These are phyloP conservation scores for Microcebus murinus DNA, from an alignment of 2,113 vertebrate genomes.

Conservation along the genomic window DNA sequence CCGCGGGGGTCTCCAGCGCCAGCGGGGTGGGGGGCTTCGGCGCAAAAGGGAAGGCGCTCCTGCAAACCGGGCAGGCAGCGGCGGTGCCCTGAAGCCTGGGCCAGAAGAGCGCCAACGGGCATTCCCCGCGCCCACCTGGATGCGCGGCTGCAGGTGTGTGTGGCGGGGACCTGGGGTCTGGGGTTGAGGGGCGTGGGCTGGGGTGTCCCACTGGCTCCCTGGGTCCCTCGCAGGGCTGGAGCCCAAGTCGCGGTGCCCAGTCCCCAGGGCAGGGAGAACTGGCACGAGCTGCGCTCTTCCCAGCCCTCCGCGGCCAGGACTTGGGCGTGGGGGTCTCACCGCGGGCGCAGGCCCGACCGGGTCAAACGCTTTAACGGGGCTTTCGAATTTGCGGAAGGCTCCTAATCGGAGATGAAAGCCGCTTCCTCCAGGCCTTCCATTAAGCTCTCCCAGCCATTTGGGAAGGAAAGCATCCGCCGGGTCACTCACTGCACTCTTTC, in stretches of 20 bases:
- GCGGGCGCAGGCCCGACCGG: no score
- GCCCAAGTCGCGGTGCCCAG: neutral
- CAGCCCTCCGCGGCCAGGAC: neutral
- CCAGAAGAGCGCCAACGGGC: no score
- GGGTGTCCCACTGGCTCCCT: neutral
- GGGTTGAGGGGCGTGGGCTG: neutral
- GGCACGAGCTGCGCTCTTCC: neutral
- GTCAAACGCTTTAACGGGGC: neutral
- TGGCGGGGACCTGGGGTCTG: neutral
- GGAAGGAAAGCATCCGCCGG: accelerated
- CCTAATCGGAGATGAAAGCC: neutral
- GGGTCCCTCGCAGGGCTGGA: neutral
- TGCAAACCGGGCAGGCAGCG: neutral
- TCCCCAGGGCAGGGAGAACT: neutral
- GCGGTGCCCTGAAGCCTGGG: neutral
- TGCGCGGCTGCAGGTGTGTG: neutral
- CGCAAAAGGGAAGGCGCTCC: no score
- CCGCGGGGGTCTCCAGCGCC: neutral
- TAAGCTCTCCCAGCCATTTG: neutral
- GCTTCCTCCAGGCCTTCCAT: neutral
- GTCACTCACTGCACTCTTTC: neutral
- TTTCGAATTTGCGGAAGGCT: neutral
- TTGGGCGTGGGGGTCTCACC: neutral
- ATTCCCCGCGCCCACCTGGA: neutral
- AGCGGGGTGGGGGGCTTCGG: no score